Conservation (phyloP, 2,888 invertebrate genomes). For the Ormyrus nitidulus region DNA sequence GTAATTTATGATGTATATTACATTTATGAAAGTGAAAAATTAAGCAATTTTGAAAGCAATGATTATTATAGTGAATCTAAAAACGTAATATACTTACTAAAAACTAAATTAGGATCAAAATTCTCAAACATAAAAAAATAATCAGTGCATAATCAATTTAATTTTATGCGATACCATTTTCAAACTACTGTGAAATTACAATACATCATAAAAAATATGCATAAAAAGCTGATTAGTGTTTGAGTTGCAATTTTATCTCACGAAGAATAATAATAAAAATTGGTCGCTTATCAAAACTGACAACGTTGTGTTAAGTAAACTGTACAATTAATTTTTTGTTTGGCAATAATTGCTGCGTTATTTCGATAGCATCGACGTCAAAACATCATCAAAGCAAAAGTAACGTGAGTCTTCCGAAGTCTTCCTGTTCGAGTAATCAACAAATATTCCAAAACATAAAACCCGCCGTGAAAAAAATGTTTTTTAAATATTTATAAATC, state of each 20-base stretch:
- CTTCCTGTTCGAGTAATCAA: too few relatives aligned
- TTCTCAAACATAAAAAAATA: slow-evolving; percentile 16
- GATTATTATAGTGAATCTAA: neutral
- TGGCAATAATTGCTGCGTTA: too few relatives aligned
- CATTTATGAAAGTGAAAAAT: slow-evolving; percentile 16
- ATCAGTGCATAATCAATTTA: slow-evolving; percentile 51
- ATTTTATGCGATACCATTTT: neutral
- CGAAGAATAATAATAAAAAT: too few relatives aligned
- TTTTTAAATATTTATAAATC: too few relatives aligned
- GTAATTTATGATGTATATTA: neutral
- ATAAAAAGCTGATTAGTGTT: too few relatives aligned
- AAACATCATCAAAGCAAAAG: neutral
- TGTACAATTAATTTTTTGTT: too few relatives aligned
- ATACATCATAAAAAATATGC: too few relatives aligned
- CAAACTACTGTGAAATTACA: neutral
- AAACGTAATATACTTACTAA: slow-evolving; percentile 8
- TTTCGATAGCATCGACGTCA: neutral
- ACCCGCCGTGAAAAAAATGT: neutral
- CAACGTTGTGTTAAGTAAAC: too few relatives aligned
- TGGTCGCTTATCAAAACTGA: too few relatives aligned
- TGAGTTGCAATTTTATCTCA: neutral
- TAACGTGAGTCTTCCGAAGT: too few relatives aligned
- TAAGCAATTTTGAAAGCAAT: neutral
- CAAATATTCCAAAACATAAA: too few relatives aligned
- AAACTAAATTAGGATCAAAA: slow-evolving; percentile 8